Conservation (phyloP, 2,888 invertebrate species). For the Limnephilus lunatus region DNA sequence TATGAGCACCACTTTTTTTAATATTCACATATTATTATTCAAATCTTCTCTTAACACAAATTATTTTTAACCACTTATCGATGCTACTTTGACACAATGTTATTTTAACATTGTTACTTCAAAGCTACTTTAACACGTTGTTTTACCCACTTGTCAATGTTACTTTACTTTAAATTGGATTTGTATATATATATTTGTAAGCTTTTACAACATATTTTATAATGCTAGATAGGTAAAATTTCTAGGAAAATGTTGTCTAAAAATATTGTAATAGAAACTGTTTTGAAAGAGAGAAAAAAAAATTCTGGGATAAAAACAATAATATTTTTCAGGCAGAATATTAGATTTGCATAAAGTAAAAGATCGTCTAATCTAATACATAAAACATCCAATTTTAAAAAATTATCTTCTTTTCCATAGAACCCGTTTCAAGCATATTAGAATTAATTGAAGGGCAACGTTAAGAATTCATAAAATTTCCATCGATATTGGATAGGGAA, state of each 20-base stretch:
- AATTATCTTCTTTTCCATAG: background rate
- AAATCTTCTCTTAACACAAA: background rate
- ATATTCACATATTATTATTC: background rate
- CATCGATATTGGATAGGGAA: constrained; percentile 45
- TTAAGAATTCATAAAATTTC: constrained; percentile 9
- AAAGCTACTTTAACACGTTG: too few species aligned
- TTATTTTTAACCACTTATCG: background rate
- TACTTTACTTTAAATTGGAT: background rate
- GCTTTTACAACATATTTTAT: background rate
- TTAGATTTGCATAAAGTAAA: background rate
- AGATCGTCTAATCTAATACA: background rate
- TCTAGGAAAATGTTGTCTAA: too few species aligned
- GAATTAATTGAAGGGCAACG: constrained; percentile 12
- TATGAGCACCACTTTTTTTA: constrained; percentile 11
- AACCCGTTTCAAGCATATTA: background rate
- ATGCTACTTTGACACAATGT: background rate
- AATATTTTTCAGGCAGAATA: background rate
- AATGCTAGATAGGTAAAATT: too few species aligned
- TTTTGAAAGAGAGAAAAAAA: background rate
- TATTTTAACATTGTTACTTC: too few species aligned
- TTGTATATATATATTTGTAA: background rate
- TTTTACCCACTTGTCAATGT: background rate
- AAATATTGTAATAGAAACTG: background rate
- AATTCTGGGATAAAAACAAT: background rate
- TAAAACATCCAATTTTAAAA: background rate